Conservation (phyloP, 2,113 vertebrate species). For the Psittacula cyanocephala region DNA sequence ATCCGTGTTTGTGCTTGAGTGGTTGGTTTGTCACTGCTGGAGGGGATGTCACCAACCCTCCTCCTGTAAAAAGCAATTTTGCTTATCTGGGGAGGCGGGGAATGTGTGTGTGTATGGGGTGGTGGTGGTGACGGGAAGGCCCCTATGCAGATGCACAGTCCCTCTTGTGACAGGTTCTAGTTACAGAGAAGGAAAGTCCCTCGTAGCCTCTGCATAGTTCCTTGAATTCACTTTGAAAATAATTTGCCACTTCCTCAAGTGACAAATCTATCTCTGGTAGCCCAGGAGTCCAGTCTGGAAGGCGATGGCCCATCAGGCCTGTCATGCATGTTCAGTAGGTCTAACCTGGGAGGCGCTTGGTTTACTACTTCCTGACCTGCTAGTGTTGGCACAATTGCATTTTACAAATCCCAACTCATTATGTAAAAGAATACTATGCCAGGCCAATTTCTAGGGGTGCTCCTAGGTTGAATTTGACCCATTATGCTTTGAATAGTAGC, state of each 20-base stretch:
- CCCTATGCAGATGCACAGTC: rapidly evolving
- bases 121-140: not conserved
- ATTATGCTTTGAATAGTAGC: not conserved
- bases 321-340: not conserved
- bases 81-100: not conserved
- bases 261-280: not conserved
- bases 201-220: not conserved
- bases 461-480: not conserved
- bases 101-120: not conserved
- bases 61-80: not conserved
- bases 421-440: not conserved
- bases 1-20: not conserved
- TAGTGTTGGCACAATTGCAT: not conserved
- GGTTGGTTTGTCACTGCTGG: not conserved
- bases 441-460: not conserved
- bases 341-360: not conserved
- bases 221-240: not conserved
- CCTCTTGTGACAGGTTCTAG: not conserved
- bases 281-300: not conserved
- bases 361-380: not conserved
- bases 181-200: not conserved
- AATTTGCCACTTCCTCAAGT: not conserved
- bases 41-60: not conserved
- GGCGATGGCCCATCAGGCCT: not conserved
- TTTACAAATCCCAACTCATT: not conserved